Evolutionary conservation across 2,888 invertebrate genomes (phyloP), one percentile per base, ranked within the genome.

Genomic region (Conops quadrifasciatus): DNA sequence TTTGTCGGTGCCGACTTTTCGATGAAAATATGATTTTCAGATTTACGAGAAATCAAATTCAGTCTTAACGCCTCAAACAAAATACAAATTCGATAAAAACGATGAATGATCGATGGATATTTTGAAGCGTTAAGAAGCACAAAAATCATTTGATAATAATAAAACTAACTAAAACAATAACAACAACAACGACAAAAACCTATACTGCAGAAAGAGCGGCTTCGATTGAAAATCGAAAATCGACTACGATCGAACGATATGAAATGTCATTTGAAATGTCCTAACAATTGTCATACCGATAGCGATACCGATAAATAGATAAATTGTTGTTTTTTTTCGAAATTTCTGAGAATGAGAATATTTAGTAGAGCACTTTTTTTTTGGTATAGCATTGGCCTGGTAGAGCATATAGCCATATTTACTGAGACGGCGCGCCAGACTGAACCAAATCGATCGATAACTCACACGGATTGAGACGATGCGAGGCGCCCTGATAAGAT

Each of bases 21-120:
- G 5, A 26, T 13, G 15, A 24, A 24, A 58, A 28, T 1, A 36
- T 36, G 36, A 36, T 36, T 9, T 36, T 7, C 36, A 36, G 36
- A 36, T 36, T 36, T 36, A 36, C 9, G 69, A 78, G 64, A 63
- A n/a, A n/a, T n/a, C n/a, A n/a, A n/a, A n/a, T n/a, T n/a, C n/a
- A n/a, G n/a, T n/a, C n/a, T 76, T 16, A 19, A 60, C 36, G 62
- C 68, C 47, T 73, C 70, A 21, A 30, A 51, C 56, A 67, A 60
- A 71, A 65, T 73, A 67, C 73, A 36, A 36, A 36, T n/a, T n/a
- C n/a, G n/a, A n/a, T n/a, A n/a, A 45, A 63, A 26, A n/a, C 28
- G 30, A 65, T 45, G 75, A 80, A 82, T 80, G 80, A 81, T 81
- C 79, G 81, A 81, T 81, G 78, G 75, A 76, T 75, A 74, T 73